Evolutionary conservation across 2,888 invertebrate genomes (phyloP).

Genomic region (Cremastobaeus sp.): DNA sequence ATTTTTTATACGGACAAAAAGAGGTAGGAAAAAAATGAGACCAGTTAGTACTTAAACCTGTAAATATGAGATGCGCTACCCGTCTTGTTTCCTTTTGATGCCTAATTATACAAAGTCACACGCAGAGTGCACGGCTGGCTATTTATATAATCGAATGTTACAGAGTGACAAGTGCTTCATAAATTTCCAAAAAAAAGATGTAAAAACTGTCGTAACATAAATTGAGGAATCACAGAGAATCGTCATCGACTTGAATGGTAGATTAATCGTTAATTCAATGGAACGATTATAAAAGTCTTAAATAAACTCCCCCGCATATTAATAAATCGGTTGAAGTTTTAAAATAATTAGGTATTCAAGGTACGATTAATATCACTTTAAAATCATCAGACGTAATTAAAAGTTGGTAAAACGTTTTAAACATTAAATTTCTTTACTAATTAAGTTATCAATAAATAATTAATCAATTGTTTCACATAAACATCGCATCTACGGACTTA

Average conservation of each 20-base stretch:
- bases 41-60: constrained; percentile 40
- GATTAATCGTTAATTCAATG: neutral
- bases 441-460: no score
- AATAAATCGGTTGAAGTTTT: no score
- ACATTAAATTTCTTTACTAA: no score
- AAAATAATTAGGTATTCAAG: no score
- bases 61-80: constrained; percentile 67
- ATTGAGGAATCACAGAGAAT: neutral
- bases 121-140: constrained; percentile 76
- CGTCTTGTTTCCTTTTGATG: constrained; percentile 69
- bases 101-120: constrained; percentile 77
- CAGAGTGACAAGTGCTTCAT: constrained; percentile 68
- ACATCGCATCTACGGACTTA: no score
- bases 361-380: no score
- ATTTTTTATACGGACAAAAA: constrained; percentile 20
- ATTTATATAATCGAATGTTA: constrained; percentile 75
- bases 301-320: no score
- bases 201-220: neutral
- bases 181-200: constrained; percentile 25
- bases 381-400: no score
- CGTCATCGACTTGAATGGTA: neutral
- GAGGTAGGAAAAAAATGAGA: constrained; percentile 5
- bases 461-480: no score
- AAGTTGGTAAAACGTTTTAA: no score
- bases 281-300: neutral